Conservation (phyloP, 1,140 invertebrate species). For the Trissolcus basalis region DNA sequence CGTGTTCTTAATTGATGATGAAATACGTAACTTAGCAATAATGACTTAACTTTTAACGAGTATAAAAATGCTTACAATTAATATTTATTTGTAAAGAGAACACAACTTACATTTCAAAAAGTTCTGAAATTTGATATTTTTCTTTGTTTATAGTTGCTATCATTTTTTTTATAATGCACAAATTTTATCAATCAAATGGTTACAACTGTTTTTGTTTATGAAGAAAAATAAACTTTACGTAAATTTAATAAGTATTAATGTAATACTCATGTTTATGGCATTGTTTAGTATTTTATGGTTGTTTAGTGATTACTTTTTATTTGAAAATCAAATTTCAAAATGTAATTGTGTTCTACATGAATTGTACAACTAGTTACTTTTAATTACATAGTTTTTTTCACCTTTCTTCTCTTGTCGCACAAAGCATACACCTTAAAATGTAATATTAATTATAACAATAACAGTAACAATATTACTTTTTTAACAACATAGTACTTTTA, state of each 20-base stretch:
- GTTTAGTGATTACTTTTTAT: conserved; percentile 11
- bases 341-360: conserved; percentile 47
- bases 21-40: conserved; percentile 25
- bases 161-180: conserved; percentile 19
- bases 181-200: conserved; percentile 35
- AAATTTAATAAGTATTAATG: conserved; percentile 54
- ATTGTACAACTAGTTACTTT: conserved; percentile 12
- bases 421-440: conserved; percentile 57
- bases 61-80: conserved; percentile 46
- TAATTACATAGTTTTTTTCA: conserved; percentile 25
- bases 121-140: conserved; percentile 39
- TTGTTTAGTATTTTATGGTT: conserved; percentile 10
- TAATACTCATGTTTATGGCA: conserved; percentile 42
- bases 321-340: conserved; percentile 43
- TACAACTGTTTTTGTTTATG: conserved; percentile 24
- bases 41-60: conserved; percentile 31
- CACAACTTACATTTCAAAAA: conserved; percentile 49
- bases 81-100: conserved; percentile 42
- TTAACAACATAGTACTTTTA: conserved; percentile 47
- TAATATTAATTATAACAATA: conserved; percentile 70
- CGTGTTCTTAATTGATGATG: conserved; percentile 18
- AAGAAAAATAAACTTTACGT: conserved; percentile 41
- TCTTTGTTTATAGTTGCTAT: conserved; percentile 9
- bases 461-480: conserved; percentile 67
- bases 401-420: conserved; percentile 8